phyloP scores from a whole-genome alignment of 2,797 vertebrate genomes.

The Semotilus atromaculatus region DNA sequence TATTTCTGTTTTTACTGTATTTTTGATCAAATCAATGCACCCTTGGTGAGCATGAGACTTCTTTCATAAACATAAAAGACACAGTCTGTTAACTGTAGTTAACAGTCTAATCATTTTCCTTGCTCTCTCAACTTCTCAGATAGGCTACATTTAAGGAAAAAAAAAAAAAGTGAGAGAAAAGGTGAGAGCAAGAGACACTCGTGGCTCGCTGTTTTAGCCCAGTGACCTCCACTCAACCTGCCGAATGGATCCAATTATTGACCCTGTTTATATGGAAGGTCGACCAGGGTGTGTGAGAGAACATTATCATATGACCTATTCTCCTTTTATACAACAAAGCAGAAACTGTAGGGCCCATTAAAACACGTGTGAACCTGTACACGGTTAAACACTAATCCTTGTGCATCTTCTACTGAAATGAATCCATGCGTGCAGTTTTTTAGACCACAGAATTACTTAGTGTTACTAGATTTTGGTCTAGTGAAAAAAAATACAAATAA shows the following conservation, averaged over 20 bases:
- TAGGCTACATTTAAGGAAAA: no score
- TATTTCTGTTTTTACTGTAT: no score
- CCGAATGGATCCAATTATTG: not conserved
- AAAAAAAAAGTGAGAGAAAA: not conserved
- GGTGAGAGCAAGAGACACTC: not conserved
- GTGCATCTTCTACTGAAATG: not conserved
- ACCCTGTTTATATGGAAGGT: not conserved
- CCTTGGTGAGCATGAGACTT: no score
- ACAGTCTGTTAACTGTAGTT: no score
- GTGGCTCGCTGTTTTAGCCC: not conserved
- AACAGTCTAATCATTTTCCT: not conserved
- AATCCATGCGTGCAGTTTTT: not conserved
- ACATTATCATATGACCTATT: not conserved
- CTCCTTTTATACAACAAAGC: not conserved
- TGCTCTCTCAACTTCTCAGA: no score
- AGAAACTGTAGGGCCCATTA: conserved; percentile 1
- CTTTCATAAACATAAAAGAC: no score
- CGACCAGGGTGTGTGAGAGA: not conserved
- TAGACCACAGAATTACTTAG: not conserved
- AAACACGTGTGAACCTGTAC: conserved; percentile 1
- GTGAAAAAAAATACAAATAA: not conserved
- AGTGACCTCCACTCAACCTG: conserved; percentile 1
- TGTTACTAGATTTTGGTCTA: not conserved
- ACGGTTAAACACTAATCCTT: conserved; percentile 16
- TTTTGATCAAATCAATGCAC: no score